phyloP scores from a whole-genome alignment of 2,113 vertebrate species.

The Gobiocypris rarus region DNA sequence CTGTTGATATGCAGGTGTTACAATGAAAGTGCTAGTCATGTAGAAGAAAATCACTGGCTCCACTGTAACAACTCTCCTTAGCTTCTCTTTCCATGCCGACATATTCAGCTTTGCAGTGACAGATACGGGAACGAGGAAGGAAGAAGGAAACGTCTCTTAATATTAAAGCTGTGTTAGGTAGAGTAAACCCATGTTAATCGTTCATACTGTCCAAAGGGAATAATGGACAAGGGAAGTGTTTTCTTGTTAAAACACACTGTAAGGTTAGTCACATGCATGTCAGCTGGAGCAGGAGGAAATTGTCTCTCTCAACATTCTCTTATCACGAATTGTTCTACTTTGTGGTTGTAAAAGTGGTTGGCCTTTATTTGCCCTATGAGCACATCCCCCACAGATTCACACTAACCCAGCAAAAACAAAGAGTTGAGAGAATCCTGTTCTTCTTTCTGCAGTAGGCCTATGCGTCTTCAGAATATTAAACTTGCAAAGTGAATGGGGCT shows the following conservation, averaged over 20 bases:
- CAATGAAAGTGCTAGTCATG: slow-evolving; percentile 62
- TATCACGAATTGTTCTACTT: slow-evolving; percentile 46
- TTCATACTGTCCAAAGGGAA: slow-evolving; percentile 23
- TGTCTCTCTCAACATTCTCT: slow-evolving; percentile 37
- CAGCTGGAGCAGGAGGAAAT: slow-evolving; percentile 42
- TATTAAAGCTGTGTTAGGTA: slow-evolving; percentile 13
- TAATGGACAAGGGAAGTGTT: background rate
- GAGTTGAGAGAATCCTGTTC: background rate
- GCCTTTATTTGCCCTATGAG: slow-evolving; percentile 18
- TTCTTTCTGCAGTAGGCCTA: background rate
- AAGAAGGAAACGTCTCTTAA: background rate
- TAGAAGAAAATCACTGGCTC: slow-evolving; percentile 68
- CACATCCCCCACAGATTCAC: slow-evolving; percentile 14
- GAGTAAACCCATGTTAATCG: background rate
- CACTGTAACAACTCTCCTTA: slow-evolving; percentile 61
- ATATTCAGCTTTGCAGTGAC: slow-evolving; percentile 30
- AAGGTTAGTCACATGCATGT: slow-evolving; percentile 47
- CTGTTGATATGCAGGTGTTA: slow-evolving; percentile 60
- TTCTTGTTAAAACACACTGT: background rate
- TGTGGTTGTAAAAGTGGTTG: slow-evolving; percentile 20
- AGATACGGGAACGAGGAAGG: background rate
- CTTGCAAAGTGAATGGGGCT: background rate
- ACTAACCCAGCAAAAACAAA: background rate
- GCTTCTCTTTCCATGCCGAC: slow-evolving; percentile 52
- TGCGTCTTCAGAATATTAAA: background rate